These are phyloP conservation scores for Drosophila vallismaia DNA, from an alignment of 2,888 invertebrate genomes.

Conservation along the genomic window DNA sequence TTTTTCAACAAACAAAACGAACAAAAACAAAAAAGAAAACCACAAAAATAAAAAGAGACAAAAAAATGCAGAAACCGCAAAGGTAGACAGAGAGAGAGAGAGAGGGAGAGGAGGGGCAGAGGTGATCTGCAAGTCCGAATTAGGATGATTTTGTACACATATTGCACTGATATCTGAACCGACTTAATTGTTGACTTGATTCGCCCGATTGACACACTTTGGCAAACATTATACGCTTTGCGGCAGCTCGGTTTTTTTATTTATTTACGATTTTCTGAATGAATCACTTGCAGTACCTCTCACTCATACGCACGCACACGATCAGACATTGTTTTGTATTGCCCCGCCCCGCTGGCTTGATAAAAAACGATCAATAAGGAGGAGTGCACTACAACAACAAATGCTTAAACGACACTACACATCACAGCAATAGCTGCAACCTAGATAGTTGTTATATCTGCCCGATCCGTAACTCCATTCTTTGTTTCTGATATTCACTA, in stretches of 20 bases:
- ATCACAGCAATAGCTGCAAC: neutral
- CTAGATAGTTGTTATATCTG: neutral
- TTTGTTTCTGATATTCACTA: conserved; percentile 2
- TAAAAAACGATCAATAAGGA: neutral
- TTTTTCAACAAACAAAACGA: conserved; percentile 13
- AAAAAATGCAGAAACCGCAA: neutral
- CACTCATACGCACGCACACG: conserved; percentile 3
- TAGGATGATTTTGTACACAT: conserved; percentile 12
- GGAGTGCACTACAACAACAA: neutral
- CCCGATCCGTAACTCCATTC: conserved; percentile 1
- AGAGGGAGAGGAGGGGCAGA: neutral
- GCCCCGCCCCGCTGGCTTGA: conserved; percentile 3
- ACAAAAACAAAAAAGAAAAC: conserved; percentile 2
- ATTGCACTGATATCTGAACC: conserved; percentile 8
- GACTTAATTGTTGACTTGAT: conserved; percentile 1
- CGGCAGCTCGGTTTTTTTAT: conserved; percentile 7
- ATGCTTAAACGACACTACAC: neutral
- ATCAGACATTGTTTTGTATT: conserved; percentile 23
- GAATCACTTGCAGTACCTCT: conserved; percentile 32
- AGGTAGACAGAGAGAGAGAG: neutral
- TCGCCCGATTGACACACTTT: conserved; percentile 19
- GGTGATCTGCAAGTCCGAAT: neutral
- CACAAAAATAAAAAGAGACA: conserved; percentile 10
- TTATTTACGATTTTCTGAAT: conserved; percentile 33
- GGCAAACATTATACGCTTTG: conserved; percentile 2